Evolutionary conservation across 2,888 invertebrate species (phyloP).

Genomic region (Deilephila porcellus): DNA sequence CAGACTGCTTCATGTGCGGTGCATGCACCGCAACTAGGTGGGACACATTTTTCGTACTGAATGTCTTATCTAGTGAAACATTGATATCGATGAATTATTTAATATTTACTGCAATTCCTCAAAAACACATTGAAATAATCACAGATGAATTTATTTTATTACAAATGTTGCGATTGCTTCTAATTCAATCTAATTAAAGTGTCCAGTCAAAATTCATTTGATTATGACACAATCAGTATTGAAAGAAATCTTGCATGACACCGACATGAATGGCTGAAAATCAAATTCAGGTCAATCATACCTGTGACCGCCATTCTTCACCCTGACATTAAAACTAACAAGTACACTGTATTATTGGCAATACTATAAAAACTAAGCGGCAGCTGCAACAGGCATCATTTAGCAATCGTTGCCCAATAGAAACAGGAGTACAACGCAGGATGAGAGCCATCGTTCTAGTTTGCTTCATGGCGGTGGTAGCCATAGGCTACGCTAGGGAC

Average conservation of each 20-base stretch:
- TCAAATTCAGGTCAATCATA: constrained; percentile 71
- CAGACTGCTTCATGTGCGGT: too few species aligned
- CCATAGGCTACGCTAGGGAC: constrained; percentile 76
- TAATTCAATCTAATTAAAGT: neutral
- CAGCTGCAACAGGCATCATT: constrained; percentile 78
- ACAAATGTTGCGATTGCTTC: neutral
- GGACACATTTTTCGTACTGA: too few species aligned
- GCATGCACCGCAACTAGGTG: too few species aligned
- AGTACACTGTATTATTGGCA: constrained; percentile 69
- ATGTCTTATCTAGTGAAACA: too few species aligned
- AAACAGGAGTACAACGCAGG: constrained; percentile 60
- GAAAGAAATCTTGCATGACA: constrained; percentile 37
- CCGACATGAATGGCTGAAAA: constrained; percentile 39
- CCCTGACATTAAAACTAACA: constrained; percentile 79
- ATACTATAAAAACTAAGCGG: constrained; percentile 80
- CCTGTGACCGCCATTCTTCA: constrained; percentile 70
- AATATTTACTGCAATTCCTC: neutral
- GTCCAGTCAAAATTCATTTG: neutral
- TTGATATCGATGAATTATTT: too few species aligned
- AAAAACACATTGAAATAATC: neutral
- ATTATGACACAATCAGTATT: constrained; percentile 15
- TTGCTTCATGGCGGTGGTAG: constrained; percentile 73
- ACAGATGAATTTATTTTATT: neutral
- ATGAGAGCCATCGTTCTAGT: constrained; percentile 68
- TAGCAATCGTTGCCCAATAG: constrained; percentile 74